These are phyloP conservation scores for Cheilosia impressa DNA, from an alignment of 2,888 invertebrate species.

Conservation along the genomic window DNA sequence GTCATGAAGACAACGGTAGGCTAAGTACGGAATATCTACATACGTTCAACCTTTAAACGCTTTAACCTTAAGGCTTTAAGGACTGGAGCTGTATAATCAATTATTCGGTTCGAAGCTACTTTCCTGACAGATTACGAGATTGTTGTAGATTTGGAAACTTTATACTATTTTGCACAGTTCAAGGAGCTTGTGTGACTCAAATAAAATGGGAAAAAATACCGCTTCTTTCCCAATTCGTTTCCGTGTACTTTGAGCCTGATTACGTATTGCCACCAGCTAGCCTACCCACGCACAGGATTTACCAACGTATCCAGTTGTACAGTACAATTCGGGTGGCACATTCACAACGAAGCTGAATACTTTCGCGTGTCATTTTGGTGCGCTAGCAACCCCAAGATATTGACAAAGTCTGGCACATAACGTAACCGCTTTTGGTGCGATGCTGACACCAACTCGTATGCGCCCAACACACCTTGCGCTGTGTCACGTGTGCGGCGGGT, in stretches of 20 bases:
- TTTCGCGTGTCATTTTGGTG: slow-evolving; percentile 29
- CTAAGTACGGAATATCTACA: too few relatives aligned
- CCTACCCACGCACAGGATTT: slow-evolving; percentile 21
- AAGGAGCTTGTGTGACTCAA: too few relatives aligned
- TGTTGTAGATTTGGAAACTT: too few relatives aligned
- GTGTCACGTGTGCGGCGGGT: slow-evolving; percentile 57
- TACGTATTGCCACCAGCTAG: slow-evolving; percentile 9
- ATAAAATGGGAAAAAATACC: too few relatives aligned
- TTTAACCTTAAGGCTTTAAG: too few relatives aligned
- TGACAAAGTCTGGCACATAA: not conserved
- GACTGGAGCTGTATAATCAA: too few relatives aligned
- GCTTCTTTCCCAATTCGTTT: not conserved
- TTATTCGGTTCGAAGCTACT: too few relatives aligned
- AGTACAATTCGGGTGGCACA: slow-evolving; percentile 18
- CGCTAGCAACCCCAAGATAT: slow-evolving; percentile 19
- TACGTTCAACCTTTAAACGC: too few relatives aligned
- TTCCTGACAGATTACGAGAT: too few relatives aligned
- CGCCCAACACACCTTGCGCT: slow-evolving; percentile 50
- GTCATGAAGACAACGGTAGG: too few relatives aligned
- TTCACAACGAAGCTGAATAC: slow-evolving; percentile 15
- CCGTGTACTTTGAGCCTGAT: slow-evolving; percentile 34
- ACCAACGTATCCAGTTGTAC: slow-evolving; percentile 30
- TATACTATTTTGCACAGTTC: too few relatives aligned
- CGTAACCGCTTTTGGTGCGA: slow-evolving; percentile 8
- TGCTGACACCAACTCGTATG: slow-evolving; percentile 1